These are phyloP conservation scores for Sarcophaga caerulescens DNA, from an alignment of 2,888 invertebrate species.

Conservation along the genomic window DNA sequence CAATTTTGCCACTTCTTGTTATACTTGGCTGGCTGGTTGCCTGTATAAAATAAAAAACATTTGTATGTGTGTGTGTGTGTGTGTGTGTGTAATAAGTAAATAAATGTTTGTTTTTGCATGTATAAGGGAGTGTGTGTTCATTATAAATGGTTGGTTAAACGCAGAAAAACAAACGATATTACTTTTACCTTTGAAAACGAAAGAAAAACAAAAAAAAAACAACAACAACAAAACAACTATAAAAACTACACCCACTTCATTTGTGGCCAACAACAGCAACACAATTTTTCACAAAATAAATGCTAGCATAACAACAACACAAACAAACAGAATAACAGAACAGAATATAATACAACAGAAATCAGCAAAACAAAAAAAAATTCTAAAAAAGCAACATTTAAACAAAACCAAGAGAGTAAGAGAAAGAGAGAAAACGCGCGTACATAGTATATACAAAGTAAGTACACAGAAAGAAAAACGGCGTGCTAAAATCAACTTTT, in stretches of 20 bases:
- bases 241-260: slow-evolving; percentile 67
- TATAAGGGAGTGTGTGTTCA: not conserved
- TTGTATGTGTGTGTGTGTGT: not conserved
- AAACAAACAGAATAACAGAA: slow-evolving; percentile 29
- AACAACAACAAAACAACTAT: slow-evolving; percentile 7
- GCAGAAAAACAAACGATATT: slow-evolving; percentile 29
- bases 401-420: not conserved
- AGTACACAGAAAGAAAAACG: too few species aligned
- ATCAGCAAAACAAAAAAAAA: slow-evolving; percentile 30
- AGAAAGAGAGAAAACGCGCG: not conserved
- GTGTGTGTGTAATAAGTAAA: not conserved
- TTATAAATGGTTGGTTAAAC: slow-evolving; percentile 54
- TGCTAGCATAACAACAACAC: not conserved
- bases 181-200: not conserved
- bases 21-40: slow-evolving; percentile 6
- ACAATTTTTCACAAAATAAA: too few species aligned
- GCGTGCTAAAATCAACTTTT: too few species aligned
- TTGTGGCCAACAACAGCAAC: slow-evolving; percentile 53
- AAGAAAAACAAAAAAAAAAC: not conserved
- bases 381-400: not conserved
- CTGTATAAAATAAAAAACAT: not conserved
- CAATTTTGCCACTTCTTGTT: slow-evolving; percentile 47
- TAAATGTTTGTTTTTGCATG: not conserved
- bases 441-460: not conserved
- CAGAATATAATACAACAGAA: not conserved